phyloP scores from a whole-genome alignment of 2,113 vertebrate species.

The Anolis sagrei region DNA sequence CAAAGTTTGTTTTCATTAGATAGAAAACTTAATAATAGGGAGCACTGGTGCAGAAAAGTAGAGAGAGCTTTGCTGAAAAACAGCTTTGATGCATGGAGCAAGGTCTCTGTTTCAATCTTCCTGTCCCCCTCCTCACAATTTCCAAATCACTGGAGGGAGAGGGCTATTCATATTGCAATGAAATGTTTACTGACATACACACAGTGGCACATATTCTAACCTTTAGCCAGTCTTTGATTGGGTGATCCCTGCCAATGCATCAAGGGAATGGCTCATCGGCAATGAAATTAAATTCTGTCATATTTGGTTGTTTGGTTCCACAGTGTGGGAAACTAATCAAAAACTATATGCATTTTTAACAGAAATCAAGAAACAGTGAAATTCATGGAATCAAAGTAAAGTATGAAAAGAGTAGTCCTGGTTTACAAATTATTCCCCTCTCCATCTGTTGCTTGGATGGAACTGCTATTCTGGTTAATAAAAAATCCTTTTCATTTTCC shows the following conservation, averaged over 20 bases:
- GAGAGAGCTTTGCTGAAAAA: constrained; percentile 47
- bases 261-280: constrained; percentile 55
- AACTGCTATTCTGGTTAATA: not conserved
- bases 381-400: constrained; percentile 54
- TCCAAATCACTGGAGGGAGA: constrained; percentile 60
- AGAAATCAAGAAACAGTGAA: constrained; percentile 53
- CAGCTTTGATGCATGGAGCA: constrained; percentile 53
- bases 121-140: constrained; percentile 34
- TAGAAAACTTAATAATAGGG: constrained; percentile 51
- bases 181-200: constrained; percentile 60
- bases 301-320: constrained; percentile 57
- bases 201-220: constrained; percentile 66
- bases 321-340: constrained; percentile 64
- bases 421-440: not conserved
- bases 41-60: constrained; percentile 52
- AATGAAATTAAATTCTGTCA: constrained; percentile 68
- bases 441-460: fast-evolving
- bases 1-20: constrained; percentile 57
- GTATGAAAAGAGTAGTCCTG: constrained; percentile 18
- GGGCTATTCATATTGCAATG: constrained; percentile 61
- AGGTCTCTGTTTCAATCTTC: constrained; percentile 47
- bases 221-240: constrained; percentile 65
- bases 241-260: constrained; percentile 53
- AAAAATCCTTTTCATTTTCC: not conserved
- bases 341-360: constrained; percentile 63